Conservation (phyloP, 2,797 vertebrate species). For the Hapalemur alaotrensis region DNA sequence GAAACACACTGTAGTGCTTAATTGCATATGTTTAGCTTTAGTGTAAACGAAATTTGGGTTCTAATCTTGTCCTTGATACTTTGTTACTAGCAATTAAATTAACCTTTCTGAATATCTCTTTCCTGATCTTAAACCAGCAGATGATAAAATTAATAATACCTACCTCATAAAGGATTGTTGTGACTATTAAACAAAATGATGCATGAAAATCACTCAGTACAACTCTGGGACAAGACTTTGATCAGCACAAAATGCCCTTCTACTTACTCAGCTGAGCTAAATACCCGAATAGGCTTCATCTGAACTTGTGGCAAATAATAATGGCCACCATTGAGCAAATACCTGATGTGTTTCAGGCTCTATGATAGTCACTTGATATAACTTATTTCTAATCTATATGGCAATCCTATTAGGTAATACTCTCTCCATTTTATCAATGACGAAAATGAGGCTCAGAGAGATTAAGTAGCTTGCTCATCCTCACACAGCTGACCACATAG, state of each 20-base stretch:
- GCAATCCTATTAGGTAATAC: neutral
- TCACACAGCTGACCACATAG: neutral
- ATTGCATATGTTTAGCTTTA: neutral
- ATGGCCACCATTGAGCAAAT: neutral
- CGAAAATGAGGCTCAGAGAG: neutral
- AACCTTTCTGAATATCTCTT: neutral
- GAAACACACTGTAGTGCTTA: neutral
- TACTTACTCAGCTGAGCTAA: neutral
- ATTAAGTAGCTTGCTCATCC: neutral
- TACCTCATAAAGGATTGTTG: neutral
- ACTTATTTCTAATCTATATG: neutral
- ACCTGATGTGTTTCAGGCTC: neutral
- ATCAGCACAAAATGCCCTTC: neutral
- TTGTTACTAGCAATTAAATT: neutral
- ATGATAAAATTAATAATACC: neutral
- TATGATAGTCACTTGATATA: neutral
- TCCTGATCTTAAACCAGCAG: neutral
- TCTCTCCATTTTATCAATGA: neutral
- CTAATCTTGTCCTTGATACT: neutral
- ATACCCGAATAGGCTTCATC: neutral
- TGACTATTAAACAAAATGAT: neutral
- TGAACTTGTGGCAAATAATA: neutral
- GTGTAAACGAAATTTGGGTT: neutral
- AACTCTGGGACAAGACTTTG: neutral
- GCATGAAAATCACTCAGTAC: neutral